Percentiles rank a stretch among this genome's conserved stretches.
Evolutionary conservation across 2,888 invertebrate species (phyloP).

Genomic region (Mellilla xanthometata): DNA sequence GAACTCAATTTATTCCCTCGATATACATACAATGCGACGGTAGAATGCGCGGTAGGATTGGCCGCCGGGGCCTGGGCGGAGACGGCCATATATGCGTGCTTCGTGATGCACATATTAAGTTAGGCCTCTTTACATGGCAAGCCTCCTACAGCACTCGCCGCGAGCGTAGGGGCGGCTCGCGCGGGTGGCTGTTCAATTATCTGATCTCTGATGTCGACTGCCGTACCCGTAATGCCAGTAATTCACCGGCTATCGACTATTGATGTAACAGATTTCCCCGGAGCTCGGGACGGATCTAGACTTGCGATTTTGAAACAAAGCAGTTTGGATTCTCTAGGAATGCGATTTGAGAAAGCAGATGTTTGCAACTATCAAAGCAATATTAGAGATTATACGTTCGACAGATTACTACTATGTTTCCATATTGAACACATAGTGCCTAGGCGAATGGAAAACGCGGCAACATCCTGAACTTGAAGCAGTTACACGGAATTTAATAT

Average conservation of each 20-base stretch:
- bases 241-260: slow-evolving; percentile 41
- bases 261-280: slow-evolving; percentile 29
- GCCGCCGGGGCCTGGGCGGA: slow-evolving; percentile 66
- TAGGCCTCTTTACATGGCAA: slow-evolving; percentile 71
- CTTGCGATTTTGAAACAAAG: slow-evolving; percentile 3
- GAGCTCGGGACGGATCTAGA: neutral
- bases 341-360: slow-evolving; percentile 31
- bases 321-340: neutral
- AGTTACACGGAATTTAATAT: too few species aligned
- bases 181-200: slow-evolving; percentile 69
- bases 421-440: too few species aligned
- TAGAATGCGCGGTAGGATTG: slow-evolving; percentile 77
- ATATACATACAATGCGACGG: slow-evolving; percentile 81
- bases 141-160: slow-evolving; percentile 38
- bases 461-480: too few species aligned
- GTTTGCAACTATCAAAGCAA: too few species aligned
- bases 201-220: slow-evolving; percentile 39
- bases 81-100: slow-evolving; percentile 69
- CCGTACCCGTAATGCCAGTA: slow-evolving; percentile 36
- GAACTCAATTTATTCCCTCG: slow-evolving; percentile 75
- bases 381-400: too few species aligned
- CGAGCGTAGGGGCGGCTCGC: slow-evolving; percentile 9
- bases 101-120: slow-evolving; percentile 83
- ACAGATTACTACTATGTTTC: too few species aligned
- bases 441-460: too few species aligned